Evolutionary conservation across 2,888 invertebrate species (phyloP).

Genomic region (Drosophila demipolita): DNA sequence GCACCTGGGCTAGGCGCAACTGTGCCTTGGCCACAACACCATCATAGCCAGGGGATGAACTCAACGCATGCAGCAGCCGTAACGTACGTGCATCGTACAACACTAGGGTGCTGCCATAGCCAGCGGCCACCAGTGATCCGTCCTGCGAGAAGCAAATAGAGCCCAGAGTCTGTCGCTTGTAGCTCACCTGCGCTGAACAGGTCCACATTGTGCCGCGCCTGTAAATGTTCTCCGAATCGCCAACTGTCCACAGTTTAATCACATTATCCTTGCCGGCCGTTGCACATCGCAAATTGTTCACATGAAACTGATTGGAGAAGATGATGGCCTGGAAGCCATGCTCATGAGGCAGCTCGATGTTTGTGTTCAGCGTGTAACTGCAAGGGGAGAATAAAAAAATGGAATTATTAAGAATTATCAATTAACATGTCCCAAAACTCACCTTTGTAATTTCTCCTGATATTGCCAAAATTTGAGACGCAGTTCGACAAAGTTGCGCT

Average conservation of each 20-base stretch:
- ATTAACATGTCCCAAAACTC: conserved; percentile 31
- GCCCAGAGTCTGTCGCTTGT: conserved; percentile 87
- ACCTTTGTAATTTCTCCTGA: conserved; percentile 87
- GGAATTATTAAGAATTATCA: neutral
- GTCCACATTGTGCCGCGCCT: conserved; percentile 88
- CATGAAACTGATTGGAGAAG: conserved; percentile 87
- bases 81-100: conserved; percentile 88
- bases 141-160: conserved; percentile 90
- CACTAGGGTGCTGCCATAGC: conserved; percentile 89
- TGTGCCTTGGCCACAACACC: conserved; percentile 82
- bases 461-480: conserved; percentile 92
- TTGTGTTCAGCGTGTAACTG: conserved; percentile 90
- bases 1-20: conserved; percentile 65
- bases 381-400: conserved; percentile 43
- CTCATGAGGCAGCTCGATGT: conserved; percentile 90
- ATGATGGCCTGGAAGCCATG: conserved; percentile 87
- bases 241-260: conserved; percentile 90
- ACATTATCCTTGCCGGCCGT: conserved; percentile 89
- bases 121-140: conserved; percentile 91
- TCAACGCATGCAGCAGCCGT: conserved; percentile 87
- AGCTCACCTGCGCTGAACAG: conserved; percentile 88
- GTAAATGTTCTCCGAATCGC: conserved; percentile 86
- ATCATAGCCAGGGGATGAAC: conserved; percentile 77
- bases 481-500: conserved; percentile 87
- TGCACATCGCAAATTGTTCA: conserved; percentile 86